Percentiles rank a stretch among this genome's conserved stretches.
phyloP scores from a whole-genome alignment of 1,140 invertebrate genomes.

The Drosophila takahashii region DNA sequence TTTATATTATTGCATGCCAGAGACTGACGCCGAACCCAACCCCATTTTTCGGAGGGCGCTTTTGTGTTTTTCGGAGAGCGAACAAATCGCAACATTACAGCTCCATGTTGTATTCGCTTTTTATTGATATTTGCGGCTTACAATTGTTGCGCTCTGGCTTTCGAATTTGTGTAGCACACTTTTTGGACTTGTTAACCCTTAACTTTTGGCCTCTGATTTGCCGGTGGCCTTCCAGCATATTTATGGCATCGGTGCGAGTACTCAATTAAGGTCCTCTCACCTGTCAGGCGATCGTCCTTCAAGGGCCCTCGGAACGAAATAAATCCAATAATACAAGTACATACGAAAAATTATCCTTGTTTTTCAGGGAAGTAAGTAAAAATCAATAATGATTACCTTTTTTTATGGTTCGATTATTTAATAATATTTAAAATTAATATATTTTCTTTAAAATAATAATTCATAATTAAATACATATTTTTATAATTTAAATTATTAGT shows the following conservation, averaged over 20 bases:
- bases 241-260: slow-evolving; percentile 40
- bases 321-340: background rate
- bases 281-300: slow-evolving; percentile 34
- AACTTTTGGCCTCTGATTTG: slow-evolving; percentile 7
- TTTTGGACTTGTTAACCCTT: slow-evolving; percentile 48
- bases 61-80: slow-evolving; percentile 13
- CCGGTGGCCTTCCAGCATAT: slow-evolving; percentile 27
- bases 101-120: slow-evolving; percentile 44
- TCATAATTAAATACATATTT: too few relatives aligned
- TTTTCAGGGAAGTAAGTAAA: too few relatives aligned
- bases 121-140: slow-evolving; percentile 66
- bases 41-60: slow-evolving; percentile 6
- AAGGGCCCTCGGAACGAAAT: slow-evolving; percentile 1
- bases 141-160: slow-evolving; percentile 61
- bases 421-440: too few relatives aligned
- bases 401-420: too few relatives aligned
- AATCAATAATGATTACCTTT: too few relatives aligned
- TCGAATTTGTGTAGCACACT: slow-evolving; percentile 44
- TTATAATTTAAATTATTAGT: too few relatives aligned
- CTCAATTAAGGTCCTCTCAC: slow-evolving; percentile 41
- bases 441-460: too few relatives aligned
- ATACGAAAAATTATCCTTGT: background rate
- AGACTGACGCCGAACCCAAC: slow-evolving; percentile 44
- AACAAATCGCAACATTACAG: slow-evolving; percentile 63
- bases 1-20: slow-evolving; percentile 79